Evolutionary conservation across 2,888 invertebrate species (phyloP).

Genomic region (Xestoiulus laeticollis): DNA sequence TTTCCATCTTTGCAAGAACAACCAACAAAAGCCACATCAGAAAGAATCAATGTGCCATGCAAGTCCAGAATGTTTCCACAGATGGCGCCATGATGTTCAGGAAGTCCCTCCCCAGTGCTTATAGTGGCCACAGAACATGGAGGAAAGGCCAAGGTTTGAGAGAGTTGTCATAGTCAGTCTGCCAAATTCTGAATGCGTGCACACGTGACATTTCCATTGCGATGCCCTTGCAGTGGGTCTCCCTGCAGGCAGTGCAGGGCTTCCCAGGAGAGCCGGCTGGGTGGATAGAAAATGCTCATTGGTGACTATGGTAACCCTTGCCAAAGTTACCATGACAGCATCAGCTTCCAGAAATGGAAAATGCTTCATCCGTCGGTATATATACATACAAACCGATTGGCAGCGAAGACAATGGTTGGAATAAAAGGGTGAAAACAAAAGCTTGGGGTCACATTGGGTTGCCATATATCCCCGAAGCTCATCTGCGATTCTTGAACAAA

Average conservation of each 20-base stretch:
- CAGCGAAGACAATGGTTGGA: slow-evolving; percentile 8
- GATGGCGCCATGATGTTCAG: not conserved
- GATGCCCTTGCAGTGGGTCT: not conserved
- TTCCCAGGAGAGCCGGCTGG: slow-evolving; percentile 9
- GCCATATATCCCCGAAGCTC: not conserved
- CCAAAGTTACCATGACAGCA: slow-evolving; percentile 48
- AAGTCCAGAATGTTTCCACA: not conserved
- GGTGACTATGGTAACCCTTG: slow-evolving; percentile 44
- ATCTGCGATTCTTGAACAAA: slow-evolving; percentile 41
- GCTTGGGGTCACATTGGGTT: slow-evolving; percentile 2
- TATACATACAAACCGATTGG: not conserved
- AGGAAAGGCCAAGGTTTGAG: slow-evolving; percentile 34
- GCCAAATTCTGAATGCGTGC: not conserved
- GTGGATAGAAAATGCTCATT: not conserved
- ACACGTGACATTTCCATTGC: slow-evolving; percentile 9
- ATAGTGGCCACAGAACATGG: not conserved
- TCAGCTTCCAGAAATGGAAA: slow-evolving; percentile 45
- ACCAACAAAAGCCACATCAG: not conserved
- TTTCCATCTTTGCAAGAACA: not conserved
- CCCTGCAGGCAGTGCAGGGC: not conserved
- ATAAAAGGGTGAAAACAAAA: slow-evolving; percentile 20
- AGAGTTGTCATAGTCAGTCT: not conserved
- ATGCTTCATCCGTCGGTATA: not conserved
- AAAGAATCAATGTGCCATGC: no score
- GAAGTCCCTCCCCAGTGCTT: not conserved